Evolutionary conservation across 2,797 vertebrate species (phyloP), one percentile per base, ranked within the genome.

Genomic region (Anguilla pacifica): DNA sequence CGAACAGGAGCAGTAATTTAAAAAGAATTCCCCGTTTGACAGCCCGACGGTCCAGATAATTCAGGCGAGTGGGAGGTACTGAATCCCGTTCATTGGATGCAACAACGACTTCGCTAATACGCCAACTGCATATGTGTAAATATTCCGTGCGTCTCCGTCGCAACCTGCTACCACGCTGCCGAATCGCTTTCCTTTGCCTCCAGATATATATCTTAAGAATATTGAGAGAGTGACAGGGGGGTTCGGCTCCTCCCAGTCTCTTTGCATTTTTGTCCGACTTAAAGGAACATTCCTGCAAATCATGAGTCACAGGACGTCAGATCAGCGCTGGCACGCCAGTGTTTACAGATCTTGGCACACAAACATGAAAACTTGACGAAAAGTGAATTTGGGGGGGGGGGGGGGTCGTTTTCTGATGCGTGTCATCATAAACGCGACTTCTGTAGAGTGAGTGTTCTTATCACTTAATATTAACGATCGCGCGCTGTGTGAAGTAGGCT

Each of bases 271-370:
- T 81, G 84, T 86, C 86, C 35, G 87, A 91, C 94, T 96, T 96
- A 95, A 96, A 94, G 95, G 93, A 94, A 96, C 96, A 97, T 95
- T 96, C 94, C 95, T 93, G 91, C 91, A 88, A 91, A 91, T 57
- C 90, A 87, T 87, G 92, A 87, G 91, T 92, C 93, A 87, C 49
- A 79, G 88, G 83, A 17, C 92, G 90, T 94, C 93, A 90, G 93
- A 92, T 94, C 92, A 93, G 93, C 93, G 89, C 93, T 91, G 88
- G 94, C 91, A 91, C 89, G 87, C 81, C 49, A 87, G 61, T 72
- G 85, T 85, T 59, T 82, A 46, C 39, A 77, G 7, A 70, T 51
- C 55, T 25, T 17, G 9, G 39, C 17, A 49, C 77, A 84, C 70
- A 77, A 59, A 84, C 85, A 79, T 49, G 17, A 49, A 84, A n/a